These are phyloP conservation scores for Reticulitermes lucifugus DNA, from an alignment of 2,888 invertebrate species.

Conservation along the genomic window DNA sequence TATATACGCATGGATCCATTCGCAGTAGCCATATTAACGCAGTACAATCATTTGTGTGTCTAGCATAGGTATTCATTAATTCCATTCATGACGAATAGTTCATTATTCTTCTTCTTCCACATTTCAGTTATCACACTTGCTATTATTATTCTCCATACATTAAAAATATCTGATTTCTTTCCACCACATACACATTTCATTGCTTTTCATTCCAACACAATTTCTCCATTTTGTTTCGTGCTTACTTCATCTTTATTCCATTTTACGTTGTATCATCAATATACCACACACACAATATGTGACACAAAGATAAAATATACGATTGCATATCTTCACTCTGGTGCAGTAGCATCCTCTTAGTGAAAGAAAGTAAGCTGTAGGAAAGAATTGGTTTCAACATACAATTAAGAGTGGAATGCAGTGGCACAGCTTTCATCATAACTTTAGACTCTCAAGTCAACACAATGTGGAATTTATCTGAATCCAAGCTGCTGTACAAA, in stretches of 20 bases:
- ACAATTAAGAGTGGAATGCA: constrained; percentile 23
- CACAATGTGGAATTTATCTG: not conserved
- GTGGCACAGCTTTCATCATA: constrained; percentile 9
- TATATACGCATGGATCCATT: constrained; percentile 26
- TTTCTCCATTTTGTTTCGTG: constrained; percentile 32
- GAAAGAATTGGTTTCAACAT: constrained; percentile 47
- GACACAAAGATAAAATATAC: constrained; percentile 43
- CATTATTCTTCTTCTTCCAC: constrained; percentile 40
- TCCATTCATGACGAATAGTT: constrained; percentile 4
- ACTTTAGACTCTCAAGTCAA: not conserved
- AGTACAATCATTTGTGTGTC: not conserved
- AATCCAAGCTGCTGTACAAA: constrained; percentile 22
- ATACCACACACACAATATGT: constrained; percentile 35
- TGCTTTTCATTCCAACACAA: constrained; percentile 10
- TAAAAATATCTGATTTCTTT: constrained; percentile 24
- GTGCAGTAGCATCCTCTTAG: constrained; percentile 40
- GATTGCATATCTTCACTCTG: constrained; percentile 40
- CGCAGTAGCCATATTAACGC: not conserved
- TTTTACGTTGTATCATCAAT: constrained; percentile 35
- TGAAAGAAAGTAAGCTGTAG: constrained; percentile 47
- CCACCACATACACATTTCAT: constrained; percentile 7
- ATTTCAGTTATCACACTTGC: constrained; percentile 31
- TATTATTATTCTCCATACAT: constrained; percentile 26
- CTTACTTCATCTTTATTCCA: constrained; percentile 41
- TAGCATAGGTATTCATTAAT: not conserved